Conservation (phyloP, 2,797 vertebrate genomes). For the Chiropotes sagulatus region DNA sequence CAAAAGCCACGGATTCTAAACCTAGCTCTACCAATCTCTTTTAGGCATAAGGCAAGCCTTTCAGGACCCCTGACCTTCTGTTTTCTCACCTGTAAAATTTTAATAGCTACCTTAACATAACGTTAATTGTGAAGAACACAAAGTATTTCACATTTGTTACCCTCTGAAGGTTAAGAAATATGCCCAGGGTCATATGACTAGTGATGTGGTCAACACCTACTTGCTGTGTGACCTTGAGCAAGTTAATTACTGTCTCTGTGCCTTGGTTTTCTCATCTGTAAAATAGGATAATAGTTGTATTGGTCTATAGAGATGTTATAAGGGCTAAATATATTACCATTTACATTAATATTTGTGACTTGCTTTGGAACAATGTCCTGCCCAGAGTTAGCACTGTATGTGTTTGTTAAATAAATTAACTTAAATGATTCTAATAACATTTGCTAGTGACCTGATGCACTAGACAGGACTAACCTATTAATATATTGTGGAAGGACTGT, state of each 20-base stretch:
- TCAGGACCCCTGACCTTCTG: neutral
- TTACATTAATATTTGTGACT: neutral
- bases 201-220: neutral
- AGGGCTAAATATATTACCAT: neutral
- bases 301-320: neutral
- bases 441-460: neutral
- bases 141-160: neutral
- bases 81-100: neutral
- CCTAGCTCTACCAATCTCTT: neutral
- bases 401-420: neutral
- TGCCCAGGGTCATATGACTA: neutral
- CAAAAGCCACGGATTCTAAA: neutral
- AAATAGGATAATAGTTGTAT: neutral
- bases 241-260: neutral
- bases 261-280: neutral
- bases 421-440: neutral
- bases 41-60: neutral
- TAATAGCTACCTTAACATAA: neutral
- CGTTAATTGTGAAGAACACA: neutral
- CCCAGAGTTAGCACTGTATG: rapidly evolving
- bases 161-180: neutral
- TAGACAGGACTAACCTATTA: neutral
- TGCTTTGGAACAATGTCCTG: neutral
- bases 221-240: neutral
- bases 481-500: neutral